Conservation (phyloP, 2,797 vertebrate genomes). For the Coccyzus lansbergi region DNA sequence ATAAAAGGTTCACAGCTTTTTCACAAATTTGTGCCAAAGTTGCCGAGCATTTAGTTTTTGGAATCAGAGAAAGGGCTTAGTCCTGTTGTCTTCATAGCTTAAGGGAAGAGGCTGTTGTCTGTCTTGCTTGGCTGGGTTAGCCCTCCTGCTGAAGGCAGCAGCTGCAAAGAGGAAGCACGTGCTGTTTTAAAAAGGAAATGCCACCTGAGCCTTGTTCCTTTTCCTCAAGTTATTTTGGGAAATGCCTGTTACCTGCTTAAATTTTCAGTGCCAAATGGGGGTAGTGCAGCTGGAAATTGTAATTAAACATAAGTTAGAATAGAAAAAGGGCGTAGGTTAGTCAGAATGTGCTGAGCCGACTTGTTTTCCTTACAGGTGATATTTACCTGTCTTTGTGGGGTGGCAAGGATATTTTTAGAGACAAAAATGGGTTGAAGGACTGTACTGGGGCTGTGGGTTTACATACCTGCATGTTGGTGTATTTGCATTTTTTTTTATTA, state of each 20-base stretch:
- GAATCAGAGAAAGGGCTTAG: neutral
- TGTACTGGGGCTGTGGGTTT: neutral
- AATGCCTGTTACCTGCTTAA: neutral
- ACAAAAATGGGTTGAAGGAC: neutral
- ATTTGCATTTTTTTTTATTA: neutral
- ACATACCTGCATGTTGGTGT: neutral
- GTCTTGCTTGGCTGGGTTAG: neutral
- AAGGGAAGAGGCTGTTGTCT: neutral
- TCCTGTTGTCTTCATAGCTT: neutral
- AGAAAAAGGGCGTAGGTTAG: neutral
- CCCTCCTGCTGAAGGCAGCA: neutral
- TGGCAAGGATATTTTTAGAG: neutral
- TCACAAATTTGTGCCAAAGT: neutral
- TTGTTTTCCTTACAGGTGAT: neutral
- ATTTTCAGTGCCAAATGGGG: neutral
- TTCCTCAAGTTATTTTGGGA: neutral
- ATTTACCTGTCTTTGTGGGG: neutral
- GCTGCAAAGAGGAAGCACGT: neutral
- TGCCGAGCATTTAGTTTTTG: neutral
- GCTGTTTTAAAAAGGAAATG: neutral
- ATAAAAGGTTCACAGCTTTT: neutral
- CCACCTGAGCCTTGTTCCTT: neutral
- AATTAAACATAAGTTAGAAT: neutral
- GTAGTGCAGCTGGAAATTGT: neutral
- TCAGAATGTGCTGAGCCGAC: neutral